A percentile compares a stretch with the other conserved stretches of the same genome.
phyloP scores from a whole-genome alignment of 2,888 invertebrate species.

The Scrobipalpa atriplicella region DNA sequence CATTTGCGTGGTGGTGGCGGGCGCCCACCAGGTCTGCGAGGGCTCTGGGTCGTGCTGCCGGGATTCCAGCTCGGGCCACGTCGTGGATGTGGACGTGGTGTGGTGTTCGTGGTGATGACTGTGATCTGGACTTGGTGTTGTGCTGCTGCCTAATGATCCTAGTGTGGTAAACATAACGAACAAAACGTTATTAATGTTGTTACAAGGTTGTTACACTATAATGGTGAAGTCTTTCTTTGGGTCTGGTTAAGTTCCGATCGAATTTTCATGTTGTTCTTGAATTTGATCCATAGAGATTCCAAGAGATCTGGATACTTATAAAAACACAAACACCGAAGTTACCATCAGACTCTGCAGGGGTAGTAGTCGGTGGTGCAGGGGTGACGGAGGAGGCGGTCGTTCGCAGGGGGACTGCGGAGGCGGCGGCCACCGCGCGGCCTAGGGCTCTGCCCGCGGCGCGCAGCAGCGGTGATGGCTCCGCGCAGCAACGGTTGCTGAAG shows the following conservation, averaged over 20 bases:
- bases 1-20: slow-evolving; percentile 48
- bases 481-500: slow-evolving; percentile 92
- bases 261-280: no score
- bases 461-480: slow-evolving; percentile 89
- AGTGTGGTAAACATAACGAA: not conserved
- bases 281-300: no score
- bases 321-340: no score
- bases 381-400: slow-evolving; percentile 88
- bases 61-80: slow-evolving; percentile 75
- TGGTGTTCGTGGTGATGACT: slow-evolving; percentile 59
- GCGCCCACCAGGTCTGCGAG: slow-evolving; percentile 65
- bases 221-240: no score
- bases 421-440: slow-evolving; percentile 79
- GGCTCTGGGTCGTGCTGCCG: slow-evolving; percentile 57
- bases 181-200: no score
- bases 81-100: slow-evolving; percentile 54
- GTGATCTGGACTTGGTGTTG: slow-evolving; percentile 49
- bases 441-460: slow-evolving; percentile 90
- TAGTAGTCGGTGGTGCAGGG: slow-evolving; percentile 89
- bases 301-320: no score
- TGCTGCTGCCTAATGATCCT: slow-evolving; percentile 53
- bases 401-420: slow-evolving; percentile 84
- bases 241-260: no score
- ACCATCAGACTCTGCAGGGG: slow-evolving; percentile 81
- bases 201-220: no score